These are phyloP conservation scores for Chloropsis hardwickii DNA, from an alignment of 2,113 vertebrate species.

Conservation along the genomic window DNA sequence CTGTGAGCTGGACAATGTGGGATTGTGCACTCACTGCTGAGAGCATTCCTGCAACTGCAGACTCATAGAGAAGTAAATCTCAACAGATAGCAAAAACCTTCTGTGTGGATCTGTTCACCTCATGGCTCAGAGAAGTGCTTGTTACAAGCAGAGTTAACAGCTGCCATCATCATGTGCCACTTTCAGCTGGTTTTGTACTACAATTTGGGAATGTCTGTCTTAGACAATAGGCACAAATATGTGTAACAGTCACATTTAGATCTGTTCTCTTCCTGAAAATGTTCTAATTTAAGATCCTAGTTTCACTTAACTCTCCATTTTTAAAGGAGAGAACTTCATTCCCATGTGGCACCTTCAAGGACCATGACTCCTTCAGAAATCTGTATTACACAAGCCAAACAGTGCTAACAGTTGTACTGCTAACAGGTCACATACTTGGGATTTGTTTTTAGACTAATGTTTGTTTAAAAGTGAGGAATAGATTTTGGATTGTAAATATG, in stretches of 20 bases:
- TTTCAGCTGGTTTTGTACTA: constrained; percentile 19
- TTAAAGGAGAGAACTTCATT: constrained; percentile 34
- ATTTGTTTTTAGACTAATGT: constrained; percentile 20
- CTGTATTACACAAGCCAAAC: constrained; percentile 5
- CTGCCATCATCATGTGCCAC: constrained; percentile 26
- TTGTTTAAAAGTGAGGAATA: constrained; percentile 40
- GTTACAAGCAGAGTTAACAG: background rate
- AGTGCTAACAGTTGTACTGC: background rate
- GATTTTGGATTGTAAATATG: constrained; percentile 17
- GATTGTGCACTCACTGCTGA: background rate
- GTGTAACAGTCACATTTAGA: constrained; percentile 46
- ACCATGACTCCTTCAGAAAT: constrained; percentile 30
- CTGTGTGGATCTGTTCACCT: background rate
- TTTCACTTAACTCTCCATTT: constrained; percentile 62
- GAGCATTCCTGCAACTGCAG: background rate
- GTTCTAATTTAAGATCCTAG: constrained; percentile 64
- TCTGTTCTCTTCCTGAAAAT: constrained; percentile 50
- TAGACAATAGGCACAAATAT: constrained; percentile 59
- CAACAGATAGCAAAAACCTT: background rate
- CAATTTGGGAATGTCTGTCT: constrained; percentile 17
- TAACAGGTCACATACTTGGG: constrained; percentile 34
- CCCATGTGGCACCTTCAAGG: constrained; percentile 55
- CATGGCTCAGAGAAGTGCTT: background rate
- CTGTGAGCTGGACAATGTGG: background rate
- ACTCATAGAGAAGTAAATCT: background rate